phyloP scores from a whole-genome alignment of 1,140 invertebrate genomes.

The Platorchestia sp. region DNA sequence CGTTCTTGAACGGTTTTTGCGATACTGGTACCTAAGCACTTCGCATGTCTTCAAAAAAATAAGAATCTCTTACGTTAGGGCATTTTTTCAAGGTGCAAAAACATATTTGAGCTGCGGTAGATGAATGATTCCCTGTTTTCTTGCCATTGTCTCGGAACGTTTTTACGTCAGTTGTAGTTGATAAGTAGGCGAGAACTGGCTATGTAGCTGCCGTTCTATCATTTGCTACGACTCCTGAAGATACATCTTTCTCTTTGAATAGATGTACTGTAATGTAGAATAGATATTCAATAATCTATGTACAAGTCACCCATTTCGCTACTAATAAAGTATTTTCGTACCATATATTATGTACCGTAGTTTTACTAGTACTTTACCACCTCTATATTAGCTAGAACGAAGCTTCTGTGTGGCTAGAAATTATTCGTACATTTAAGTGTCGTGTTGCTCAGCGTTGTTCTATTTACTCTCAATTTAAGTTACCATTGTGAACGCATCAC shows the following conservation, averaged over 20 bases:
- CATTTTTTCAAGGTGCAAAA: neutral
- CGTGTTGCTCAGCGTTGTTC: constrained; percentile 40
- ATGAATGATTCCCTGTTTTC: neutral
- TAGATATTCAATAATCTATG: constrained; percentile 53
- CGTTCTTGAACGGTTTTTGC: neutral
- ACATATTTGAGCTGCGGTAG: neutral
- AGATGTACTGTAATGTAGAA: constrained; percentile 49
- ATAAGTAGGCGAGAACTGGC: neutral
- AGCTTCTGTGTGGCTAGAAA: constrained; percentile 35
- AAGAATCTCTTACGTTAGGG: neutral
- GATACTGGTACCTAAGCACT: neutral
- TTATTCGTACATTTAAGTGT: neutral
- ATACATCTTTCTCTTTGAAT: constrained; percentile 20
- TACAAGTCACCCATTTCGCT: constrained; percentile 54
- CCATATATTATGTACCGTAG: constrained; percentile 53
- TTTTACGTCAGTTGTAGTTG: neutral
- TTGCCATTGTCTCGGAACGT: neutral
- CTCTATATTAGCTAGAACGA: constrained; percentile 19
- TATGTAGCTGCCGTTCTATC: neutral
- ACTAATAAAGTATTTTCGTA: constrained; percentile 56
- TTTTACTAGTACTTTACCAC: constrained; percentile 22
- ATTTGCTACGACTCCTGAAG: neutral
- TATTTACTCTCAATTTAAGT: neutral
- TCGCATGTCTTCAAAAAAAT: neutral
- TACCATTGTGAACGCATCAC: neutral